These are phyloP conservation scores for Drosophila yakuba DNA, from an alignment of 1,140 invertebrate genomes.

Conservation along the genomic window DNA sequence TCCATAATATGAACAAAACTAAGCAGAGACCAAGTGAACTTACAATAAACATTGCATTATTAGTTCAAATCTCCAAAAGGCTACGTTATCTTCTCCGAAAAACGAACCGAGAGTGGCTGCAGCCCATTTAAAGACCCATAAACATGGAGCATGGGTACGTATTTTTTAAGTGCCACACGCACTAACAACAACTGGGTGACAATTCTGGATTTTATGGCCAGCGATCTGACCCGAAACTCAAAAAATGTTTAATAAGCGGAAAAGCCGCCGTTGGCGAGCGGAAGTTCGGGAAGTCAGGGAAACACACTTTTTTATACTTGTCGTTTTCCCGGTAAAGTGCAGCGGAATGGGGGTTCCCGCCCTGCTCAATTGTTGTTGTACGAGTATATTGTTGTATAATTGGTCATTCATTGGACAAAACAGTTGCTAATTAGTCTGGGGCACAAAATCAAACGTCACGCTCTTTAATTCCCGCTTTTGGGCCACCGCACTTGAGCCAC, in stretches of 20 bases:
- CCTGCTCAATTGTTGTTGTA: not conserved
- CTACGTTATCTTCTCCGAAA: not conserved
- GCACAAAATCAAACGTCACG: slow-evolving; percentile 31
- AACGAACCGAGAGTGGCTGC: no score
- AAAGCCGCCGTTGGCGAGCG: slow-evolving; percentile 54
- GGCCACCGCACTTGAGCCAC: slow-evolving; percentile 1
- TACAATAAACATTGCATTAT: no score
- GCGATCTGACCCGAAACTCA: slow-evolving; percentile 1
- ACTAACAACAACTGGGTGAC: slow-evolving; percentile 12
- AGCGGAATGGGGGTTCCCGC: not conserved
- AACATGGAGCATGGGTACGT: not conserved
- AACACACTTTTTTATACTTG: slow-evolving; percentile 6
- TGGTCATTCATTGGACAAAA: slow-evolving; percentile 42
- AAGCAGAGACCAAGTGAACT: not conserved
- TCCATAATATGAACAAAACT: not conserved
- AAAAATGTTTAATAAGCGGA: slow-evolving; percentile 66
- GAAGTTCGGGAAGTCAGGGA: slow-evolving; percentile 39
- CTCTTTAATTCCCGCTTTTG: slow-evolving; percentile 61
- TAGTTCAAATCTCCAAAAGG: not conserved
- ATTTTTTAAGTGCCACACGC: slow-evolving; percentile 3
- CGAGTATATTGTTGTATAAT: slow-evolving; percentile 11
- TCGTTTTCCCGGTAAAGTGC: slow-evolving; percentile 27
- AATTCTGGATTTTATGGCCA: slow-evolving; percentile 32
- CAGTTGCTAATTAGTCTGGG: slow-evolving; percentile 58
- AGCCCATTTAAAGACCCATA: not conserved